Conservation (phyloP, 2,888 invertebrate species). For the Nineta flava region DNA sequence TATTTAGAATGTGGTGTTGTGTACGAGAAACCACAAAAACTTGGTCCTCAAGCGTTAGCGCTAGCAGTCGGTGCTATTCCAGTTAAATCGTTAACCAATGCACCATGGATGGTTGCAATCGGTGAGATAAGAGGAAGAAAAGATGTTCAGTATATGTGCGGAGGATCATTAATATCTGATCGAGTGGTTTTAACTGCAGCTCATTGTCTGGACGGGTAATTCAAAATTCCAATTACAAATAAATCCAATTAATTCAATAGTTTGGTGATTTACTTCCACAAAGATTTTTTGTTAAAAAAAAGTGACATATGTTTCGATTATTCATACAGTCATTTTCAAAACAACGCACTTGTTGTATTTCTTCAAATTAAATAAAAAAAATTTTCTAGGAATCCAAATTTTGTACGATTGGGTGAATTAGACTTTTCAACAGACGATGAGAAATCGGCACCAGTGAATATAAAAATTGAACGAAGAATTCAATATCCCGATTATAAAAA, state of each 20-base stretch:
- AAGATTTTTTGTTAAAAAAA: no score
- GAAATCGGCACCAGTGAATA: conserved; percentile 12
- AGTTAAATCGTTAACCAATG: conserved; percentile 11
- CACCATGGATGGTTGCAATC: conserved; percentile 16
- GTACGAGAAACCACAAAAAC: no score
- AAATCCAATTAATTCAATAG: no score
- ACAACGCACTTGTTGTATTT: no score
- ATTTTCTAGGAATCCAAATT: conserved; percentile 11
- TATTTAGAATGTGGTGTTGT: no score
- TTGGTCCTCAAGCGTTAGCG: background rate
- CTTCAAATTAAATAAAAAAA: no score
- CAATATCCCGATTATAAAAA: conserved; percentile 13
- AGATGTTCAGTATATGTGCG: conserved; percentile 13
- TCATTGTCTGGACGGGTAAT: conserved; percentile 12
- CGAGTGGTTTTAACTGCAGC: conserved; percentile 15
- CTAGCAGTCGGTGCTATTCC: conserved; percentile 12
- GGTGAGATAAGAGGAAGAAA: conserved; percentile 10
- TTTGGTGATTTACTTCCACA: no score
- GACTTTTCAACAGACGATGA: conserved; percentile 12
- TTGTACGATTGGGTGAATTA: conserved; percentile 15
- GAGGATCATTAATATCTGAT: conserved; percentile 13
- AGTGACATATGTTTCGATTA: no score
- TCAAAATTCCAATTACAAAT: no score
- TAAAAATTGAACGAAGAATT: conserved; percentile 8
- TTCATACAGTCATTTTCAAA: no score